Percentiles rank a stretch among this genome's conserved stretches.
Conservation (phyloP, 1,140 invertebrate species). For the Leguminivora glycinivorella region DNA sequence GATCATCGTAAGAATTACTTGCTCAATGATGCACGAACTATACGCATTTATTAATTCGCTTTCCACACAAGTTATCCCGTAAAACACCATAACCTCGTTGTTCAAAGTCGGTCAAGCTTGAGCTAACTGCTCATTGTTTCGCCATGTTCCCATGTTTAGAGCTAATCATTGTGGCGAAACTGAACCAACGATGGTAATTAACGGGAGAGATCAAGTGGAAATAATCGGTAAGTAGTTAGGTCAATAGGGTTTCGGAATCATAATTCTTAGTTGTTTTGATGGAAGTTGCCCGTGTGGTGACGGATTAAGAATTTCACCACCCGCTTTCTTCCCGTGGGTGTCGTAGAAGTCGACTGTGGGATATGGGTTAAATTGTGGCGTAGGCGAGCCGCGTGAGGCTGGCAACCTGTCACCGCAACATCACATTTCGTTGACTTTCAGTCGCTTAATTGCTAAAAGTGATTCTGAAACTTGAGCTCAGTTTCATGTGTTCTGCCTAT, state of each 20-base stretch:
- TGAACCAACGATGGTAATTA: not conserved
- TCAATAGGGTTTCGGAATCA: not conserved
- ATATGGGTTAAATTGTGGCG: no score
- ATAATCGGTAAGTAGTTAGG: not conserved
- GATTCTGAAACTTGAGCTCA: no score
- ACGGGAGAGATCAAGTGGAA: conserved; percentile 12
- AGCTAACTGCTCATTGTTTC: not conserved
- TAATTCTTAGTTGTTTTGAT: not conserved
- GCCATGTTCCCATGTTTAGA: not conserved
- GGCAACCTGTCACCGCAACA: no score
- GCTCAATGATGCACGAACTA: not conserved
- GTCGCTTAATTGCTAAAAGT: no score
- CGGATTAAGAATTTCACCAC: no score
- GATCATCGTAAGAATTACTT: not conserved
- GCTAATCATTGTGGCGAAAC: conserved; percentile 1
- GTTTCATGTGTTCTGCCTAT: no score
- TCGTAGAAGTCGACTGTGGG: no score
- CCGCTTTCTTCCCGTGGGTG: no score
- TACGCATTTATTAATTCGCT: conserved; percentile 4
- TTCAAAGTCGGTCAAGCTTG: not conserved
- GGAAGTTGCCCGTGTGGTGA: no score
- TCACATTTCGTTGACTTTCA: no score
- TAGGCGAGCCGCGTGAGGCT: no score
- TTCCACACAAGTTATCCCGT: conserved; percentile 6
- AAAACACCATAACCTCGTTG: conserved; percentile 8